Conservation (phyloP, 2,888 invertebrate genomes). For the Microchrysa polita region DNA sequence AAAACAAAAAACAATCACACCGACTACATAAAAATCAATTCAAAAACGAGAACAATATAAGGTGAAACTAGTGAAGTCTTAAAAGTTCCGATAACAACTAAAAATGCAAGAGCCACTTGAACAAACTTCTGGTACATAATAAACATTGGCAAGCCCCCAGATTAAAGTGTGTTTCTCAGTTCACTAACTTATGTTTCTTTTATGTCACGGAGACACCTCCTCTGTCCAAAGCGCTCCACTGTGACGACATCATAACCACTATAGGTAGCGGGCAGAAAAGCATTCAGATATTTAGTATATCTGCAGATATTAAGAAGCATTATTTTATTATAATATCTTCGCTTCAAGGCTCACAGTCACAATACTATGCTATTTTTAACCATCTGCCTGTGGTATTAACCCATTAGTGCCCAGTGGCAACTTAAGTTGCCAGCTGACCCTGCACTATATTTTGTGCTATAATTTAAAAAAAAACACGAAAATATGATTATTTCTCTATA, state of each 20-base stretch:
- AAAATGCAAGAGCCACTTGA: slow-evolving; percentile 2
- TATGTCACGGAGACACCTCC: slow-evolving; percentile 16
- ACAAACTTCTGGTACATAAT: not conserved
- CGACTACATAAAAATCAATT: not conserved
- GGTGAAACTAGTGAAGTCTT: slow-evolving; percentile 13
- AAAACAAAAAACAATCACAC: not conserved
- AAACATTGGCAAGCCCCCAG: slow-evolving; percentile 22
- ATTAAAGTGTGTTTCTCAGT: slow-evolving; percentile 19
- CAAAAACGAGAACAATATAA: not conserved
- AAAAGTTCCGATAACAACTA: slow-evolving; percentile 30
- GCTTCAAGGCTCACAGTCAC: slow-evolving; percentile 1
- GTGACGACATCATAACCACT: slow-evolving; percentile 18
- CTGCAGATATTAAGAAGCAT: not conserved
- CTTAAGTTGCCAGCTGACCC: no score
- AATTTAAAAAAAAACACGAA: no score
- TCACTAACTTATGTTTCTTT: slow-evolving; percentile 9
- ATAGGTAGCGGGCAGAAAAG: not conserved
- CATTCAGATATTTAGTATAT: not conserved
- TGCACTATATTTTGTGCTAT: no score
- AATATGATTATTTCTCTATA: no score
- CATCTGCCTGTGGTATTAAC: not conserved
- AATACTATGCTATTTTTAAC: slow-evolving; percentile 26
- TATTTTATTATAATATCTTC: not conserved
- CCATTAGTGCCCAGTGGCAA: no score
- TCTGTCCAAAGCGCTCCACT: not conserved